Conservation (phyloP, 2,113 vertebrate genomes). For the Trematocara stigmaticum region DNA sequence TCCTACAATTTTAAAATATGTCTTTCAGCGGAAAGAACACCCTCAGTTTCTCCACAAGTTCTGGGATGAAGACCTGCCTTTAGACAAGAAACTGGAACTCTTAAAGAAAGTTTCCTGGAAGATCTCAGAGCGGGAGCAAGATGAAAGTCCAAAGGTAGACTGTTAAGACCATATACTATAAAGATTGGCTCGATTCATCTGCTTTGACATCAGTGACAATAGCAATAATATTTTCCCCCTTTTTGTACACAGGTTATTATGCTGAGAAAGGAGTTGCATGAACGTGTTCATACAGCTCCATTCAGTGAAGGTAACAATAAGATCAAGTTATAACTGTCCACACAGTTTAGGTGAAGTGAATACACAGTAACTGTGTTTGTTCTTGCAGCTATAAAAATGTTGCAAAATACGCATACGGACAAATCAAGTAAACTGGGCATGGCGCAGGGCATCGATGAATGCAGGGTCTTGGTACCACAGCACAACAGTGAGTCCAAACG, state of each 20-base stretch:
- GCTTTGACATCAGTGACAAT: not conserved
- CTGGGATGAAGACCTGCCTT: not conserved
- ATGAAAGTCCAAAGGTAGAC: slow-evolving; percentile 9
- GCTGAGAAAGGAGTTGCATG: not conserved
- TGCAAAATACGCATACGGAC: not conserved
- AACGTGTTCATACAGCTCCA: not conserved
- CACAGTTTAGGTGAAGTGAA: not conserved
- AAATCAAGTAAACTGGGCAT: not conserved
- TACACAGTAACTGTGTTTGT: not conserved
- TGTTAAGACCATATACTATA: not conserved
- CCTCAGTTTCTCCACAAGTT: not conserved
- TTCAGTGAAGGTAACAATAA: slow-evolving; percentile 38
- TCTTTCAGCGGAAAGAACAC: not conserved
- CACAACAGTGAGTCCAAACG: slow-evolving; percentile 7
- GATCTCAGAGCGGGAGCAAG: not conserved
- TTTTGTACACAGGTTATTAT: slow-evolving; percentile 3
- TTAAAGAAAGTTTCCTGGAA: not conserved
- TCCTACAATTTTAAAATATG: not conserved
- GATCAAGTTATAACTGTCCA: not conserved
- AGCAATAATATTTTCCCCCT: not conserved
- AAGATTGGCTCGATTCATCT: not conserved
- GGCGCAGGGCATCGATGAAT: not conserved
- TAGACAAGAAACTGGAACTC: not conserved
- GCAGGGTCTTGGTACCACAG: not conserved
- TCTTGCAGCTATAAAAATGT: slow-evolving; percentile 25